These are phyloP conservation scores for Ophiodon elongatus DNA, from an alignment of 2,113 vertebrate genomes.

Conservation along the genomic window DNA sequence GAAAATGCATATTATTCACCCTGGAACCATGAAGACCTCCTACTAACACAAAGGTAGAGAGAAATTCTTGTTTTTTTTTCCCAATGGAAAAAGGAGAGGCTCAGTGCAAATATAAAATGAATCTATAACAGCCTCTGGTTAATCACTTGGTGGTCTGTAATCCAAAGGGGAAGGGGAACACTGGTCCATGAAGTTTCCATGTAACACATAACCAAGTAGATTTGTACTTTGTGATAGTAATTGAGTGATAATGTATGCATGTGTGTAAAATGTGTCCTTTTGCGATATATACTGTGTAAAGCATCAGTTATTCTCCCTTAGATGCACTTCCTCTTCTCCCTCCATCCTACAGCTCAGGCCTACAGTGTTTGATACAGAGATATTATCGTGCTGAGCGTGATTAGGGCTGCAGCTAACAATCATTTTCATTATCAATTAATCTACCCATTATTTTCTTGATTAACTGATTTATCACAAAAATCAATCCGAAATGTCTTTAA, in stretches of 20 bases:
- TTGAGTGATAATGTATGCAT: background rate
- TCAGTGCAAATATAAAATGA: background rate
- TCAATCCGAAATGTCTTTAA: background rate
- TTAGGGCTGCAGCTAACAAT: background rate
- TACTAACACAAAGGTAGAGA: background rate
- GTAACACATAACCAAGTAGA: background rate
- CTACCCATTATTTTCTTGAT: background rate
- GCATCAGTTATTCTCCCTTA: background rate
- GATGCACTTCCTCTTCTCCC: background rate
- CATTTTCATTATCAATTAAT: background rate
- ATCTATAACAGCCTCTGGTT: background rate
- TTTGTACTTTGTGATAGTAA: background rate
- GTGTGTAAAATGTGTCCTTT: background rate
- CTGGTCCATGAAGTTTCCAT: background rate
- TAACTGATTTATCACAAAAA: background rate
- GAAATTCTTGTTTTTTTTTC: background rate
- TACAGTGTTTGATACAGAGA: background rate
- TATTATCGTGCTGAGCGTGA: background rate
- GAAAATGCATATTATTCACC: background rate
- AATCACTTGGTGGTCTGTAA: slow-evolving; percentile 1
- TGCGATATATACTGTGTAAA: background rate
- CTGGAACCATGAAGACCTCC: background rate
- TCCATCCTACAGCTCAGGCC: background rate
- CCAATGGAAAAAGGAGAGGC: background rate
- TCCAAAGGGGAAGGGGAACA: background rate